Evolutionary conservation across 2,888 invertebrate species (phyloP).

Genomic region (Toxonevra muliebris): DNA sequence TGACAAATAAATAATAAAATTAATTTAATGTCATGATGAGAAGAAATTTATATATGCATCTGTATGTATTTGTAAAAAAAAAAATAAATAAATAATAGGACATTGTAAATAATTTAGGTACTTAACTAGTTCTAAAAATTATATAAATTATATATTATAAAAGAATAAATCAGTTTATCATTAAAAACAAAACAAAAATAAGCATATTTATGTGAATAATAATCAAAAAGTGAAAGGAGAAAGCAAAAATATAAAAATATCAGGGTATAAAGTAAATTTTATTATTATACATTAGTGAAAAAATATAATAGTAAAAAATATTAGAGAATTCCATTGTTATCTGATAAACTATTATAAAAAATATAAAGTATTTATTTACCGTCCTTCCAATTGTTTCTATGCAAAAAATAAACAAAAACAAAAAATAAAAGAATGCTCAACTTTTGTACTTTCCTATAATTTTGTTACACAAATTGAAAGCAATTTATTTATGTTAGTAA

Average conservation of each 20-base stretch:
- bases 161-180: too few species aligned
- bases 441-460: slow-evolving; percentile 54
- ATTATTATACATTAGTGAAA: not conserved
- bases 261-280: slow-evolving; percentile 11
- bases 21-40: too few species aligned
- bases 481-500: slow-evolving; percentile 26
- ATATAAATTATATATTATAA: too few species aligned
- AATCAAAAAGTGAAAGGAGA: not conserved
- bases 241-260: not conserved
- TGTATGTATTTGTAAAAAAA: too few species aligned
- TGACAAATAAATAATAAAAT: not conserved
- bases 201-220: not conserved
- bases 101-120: too few species aligned
- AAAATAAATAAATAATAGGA: too few species aligned
- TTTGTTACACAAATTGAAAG: slow-evolving; percentile 26
- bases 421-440: slow-evolving; percentile 30
- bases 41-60: too few species aligned
- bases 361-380: slow-evolving; percentile 38
- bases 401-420: slow-evolving; percentile 54
- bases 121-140: too few species aligned
- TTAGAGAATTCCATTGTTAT: slow-evolving; percentile 21
- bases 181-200: too few species aligned
- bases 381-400: slow-evolving; percentile 56
- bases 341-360: not conserved
- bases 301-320: too few species aligned